Base-by-base conservation (phyloP, 2,797 vertebrate species). In the Hemibagrus guttatus region DNA sequence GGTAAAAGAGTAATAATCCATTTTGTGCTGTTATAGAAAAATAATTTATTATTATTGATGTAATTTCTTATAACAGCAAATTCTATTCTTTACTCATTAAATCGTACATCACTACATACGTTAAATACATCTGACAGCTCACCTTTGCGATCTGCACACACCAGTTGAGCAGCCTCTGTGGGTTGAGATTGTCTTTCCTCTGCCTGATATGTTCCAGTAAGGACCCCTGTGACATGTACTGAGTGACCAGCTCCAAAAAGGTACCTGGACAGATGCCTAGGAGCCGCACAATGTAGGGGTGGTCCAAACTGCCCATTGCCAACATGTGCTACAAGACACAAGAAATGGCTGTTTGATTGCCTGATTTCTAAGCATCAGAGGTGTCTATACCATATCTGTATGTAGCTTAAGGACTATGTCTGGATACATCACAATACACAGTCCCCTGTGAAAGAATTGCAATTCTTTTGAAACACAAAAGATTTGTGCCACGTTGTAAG, bases 91-190 rank as follows among this genome's bases (percentile, higher is more conserved):
- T 59, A 26, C 2, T 80, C 64, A 59, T 64, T 46, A 54, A 75
- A 72, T 12, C 42, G 63, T 66, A 31, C 64, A 58, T 52, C 46
- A 14, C 6, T 58, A 76, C 35, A n/a, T 49, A 16, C 3, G 19
- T 81, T 26, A 81, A 19, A 82, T 56, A 84, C 23, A 49, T 6
- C 17, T 56, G 26, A 81, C 13, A 58, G 59, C 28, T 84, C 92
- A 99, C 98, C 97, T 98, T 99, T 90, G 98, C 98, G 16, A 99
- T 98, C 91, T 99, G 98, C 85, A 99, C 97, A 94, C 97, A 97
- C 98, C 98, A 99, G 94, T 99, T 99, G 90, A 99, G 97, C 88
- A 99, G 94, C 79, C 97, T 95, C 91, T 99, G 98, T 0, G 97
- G 97, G 80, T 93, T 93, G n/a, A 96, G 93, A 35, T 93, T 93